Conservation (phyloP, 1,140 invertebrate genomes). For the Scaptomyza graminum region DNA sequence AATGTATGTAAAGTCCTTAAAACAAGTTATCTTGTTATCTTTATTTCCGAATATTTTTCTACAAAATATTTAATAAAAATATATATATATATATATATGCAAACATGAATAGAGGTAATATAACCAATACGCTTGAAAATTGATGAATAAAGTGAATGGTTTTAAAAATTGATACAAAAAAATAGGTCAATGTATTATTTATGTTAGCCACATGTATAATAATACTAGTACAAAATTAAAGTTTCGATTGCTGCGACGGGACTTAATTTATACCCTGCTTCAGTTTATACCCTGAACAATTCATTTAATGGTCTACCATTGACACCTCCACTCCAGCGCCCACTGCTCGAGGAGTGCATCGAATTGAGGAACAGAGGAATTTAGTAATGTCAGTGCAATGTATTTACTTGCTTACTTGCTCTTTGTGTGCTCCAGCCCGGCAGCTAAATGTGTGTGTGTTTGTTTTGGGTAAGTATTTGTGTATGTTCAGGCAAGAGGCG, state of each 20-base stretch:
- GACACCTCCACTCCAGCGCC: constrained; percentile 35
- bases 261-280: not conserved
- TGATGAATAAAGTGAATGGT: too few species aligned
- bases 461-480: constrained; percentile 23
- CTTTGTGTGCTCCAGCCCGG: constrained; percentile 15
- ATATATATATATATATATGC: too few species aligned
- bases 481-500: constrained; percentile 29
- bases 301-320: constrained; percentile 29
- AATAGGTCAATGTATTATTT: too few species aligned
- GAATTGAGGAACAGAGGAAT: constrained; percentile 3
- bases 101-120: too few species aligned
- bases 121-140: too few species aligned
- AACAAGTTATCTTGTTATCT: too few species aligned
- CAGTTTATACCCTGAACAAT: constrained; percentile 1
- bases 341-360: constrained; percentile 14
- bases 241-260: not conserved
- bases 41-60: too few species aligned
- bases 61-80: too few species aligned
- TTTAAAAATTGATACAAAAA: too few species aligned
- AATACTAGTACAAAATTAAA: not conserved
- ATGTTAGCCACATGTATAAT: not conserved
- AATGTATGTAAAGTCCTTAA: too few species aligned
- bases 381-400: constrained; percentile 39
- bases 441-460: constrained; percentile 6
- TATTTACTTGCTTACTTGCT: constrained; percentile 15